Evolutionary conservation across 2,113 vertebrate genomes (phyloP).

Genomic region (Hypanus sabinus): DNA sequence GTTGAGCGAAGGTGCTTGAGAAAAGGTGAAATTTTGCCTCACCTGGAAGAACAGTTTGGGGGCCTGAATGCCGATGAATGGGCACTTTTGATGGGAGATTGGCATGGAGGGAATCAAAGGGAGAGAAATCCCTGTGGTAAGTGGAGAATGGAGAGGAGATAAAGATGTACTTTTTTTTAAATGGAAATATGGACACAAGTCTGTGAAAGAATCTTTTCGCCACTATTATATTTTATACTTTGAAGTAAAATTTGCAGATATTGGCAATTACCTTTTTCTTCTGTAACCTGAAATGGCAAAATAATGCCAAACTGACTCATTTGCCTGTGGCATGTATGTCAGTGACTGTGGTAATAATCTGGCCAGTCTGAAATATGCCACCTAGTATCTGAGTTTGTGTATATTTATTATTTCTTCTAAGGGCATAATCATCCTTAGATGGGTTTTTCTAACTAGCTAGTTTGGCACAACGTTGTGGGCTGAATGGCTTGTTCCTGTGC

Average conservation of each 20-base stretch:
- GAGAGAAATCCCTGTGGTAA: no score
- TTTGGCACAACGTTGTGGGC: no score
- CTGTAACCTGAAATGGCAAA: background rate
- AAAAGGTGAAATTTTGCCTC: no score
- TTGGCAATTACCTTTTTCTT: background rate
- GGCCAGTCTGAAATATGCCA: background rate
- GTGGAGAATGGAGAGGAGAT: no score
- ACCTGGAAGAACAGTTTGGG: no score
- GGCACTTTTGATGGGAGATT: no score
- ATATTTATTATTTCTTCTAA: background rate
- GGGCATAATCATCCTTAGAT: background rate
- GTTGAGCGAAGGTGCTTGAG: no score
- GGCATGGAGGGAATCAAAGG: no score
- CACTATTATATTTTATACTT: background rate
- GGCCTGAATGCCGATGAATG: no score
- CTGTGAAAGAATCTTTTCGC: background rate
- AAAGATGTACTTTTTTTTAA: background rate
- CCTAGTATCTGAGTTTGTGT: background rate
- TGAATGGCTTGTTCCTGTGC: no score
- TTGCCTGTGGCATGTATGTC: background rate
- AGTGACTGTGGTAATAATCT: background rate
- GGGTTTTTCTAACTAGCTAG: background rate
- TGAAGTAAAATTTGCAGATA: background rate
- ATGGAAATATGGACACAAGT: background rate
- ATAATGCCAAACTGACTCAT: background rate